Base-by-base conservation (phyloP, 1,140 invertebrate genomes). In the Octopus sinensis region DNA sequence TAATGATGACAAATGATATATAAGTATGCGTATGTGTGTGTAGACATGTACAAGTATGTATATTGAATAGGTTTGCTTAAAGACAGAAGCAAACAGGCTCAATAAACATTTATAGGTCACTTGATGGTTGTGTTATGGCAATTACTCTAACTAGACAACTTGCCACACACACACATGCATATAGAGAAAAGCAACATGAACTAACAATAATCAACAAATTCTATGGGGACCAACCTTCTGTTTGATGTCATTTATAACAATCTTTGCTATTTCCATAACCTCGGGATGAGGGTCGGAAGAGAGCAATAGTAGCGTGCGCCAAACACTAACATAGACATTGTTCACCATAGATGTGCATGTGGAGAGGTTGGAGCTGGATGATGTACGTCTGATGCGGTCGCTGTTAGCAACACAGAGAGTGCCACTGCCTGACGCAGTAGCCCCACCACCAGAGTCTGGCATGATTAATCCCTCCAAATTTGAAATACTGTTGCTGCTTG, bases 221-320 rank as follows among this genome's bases (percentile, higher is more conserved):
- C 30, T 43, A 43, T 12, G 17, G 53, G 23, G 43, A 83, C 83
- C 86, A 86, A 95, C 95, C 91, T 96, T 95, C 84, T 94, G 93
- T 81, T 94, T 93, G 81, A 98, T 94, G 86, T 95, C 92, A 86
- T 93, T 93, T 9, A 95, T 94, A 53, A 98, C 92, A 87, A 93
- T 94, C 84, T 93, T 93, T 4, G 96, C 94, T 90, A 96, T 93
- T 76, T 92, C 90, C 2, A 94, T 92, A 5, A 98, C 95, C 7
- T 93, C 93, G 9, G 95, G 95, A 91, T 95, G 94, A 12, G 97
- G 96, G 93, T 98, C 97, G 81, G 92, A 92, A 78, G 96, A 93
- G 81, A 97, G 92, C 73, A 92, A 92, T 78, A 93, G 92, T 79
- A 98, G 92, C 75, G 94, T 94, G 85, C 93, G 92, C 96, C 96